Evolutionary conservation across 1,140 invertebrate genomes (phyloP).

Genomic region (Drosophila micromelanica): DNA sequence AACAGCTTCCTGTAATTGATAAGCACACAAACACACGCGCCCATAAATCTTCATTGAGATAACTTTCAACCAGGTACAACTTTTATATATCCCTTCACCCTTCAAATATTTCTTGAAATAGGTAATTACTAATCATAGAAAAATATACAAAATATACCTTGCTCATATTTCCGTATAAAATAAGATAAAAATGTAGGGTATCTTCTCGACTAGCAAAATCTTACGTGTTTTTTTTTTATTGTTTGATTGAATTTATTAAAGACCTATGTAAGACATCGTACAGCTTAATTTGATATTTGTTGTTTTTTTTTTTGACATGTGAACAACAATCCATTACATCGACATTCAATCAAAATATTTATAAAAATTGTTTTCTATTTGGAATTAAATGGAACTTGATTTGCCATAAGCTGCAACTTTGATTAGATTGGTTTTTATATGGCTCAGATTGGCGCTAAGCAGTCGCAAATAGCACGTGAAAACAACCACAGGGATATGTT

Average conservation of each 20-base stretch:
- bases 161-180: too few species aligned
- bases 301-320: neutral
- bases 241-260: constrained; percentile 2
- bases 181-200: too few species aligned
- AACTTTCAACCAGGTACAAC: neutral
- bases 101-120: too few species aligned
- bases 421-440: constrained; percentile 49
- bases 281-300: neutral
- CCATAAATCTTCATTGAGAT: neutral
- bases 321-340: neutral
- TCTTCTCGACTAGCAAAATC: too few species aligned
- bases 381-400: neutral
- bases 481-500: constrained; percentile 15
- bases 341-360: constrained; percentile 1
- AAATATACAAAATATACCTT: too few species aligned
- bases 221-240: neutral
- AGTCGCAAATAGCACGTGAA: neutral
- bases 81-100: neutral
- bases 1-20: neutral
- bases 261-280: too few species aligned
- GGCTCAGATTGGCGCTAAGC: constrained; percentile 22
- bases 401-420: constrained; percentile 15
- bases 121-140: too few species aligned
- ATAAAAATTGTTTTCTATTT: constrained; percentile 8
- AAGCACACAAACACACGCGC: neutral